Base-by-base conservation (phyloP, 2,888 invertebrate genomes). In the Temnothorax ravouxi region DNA sequence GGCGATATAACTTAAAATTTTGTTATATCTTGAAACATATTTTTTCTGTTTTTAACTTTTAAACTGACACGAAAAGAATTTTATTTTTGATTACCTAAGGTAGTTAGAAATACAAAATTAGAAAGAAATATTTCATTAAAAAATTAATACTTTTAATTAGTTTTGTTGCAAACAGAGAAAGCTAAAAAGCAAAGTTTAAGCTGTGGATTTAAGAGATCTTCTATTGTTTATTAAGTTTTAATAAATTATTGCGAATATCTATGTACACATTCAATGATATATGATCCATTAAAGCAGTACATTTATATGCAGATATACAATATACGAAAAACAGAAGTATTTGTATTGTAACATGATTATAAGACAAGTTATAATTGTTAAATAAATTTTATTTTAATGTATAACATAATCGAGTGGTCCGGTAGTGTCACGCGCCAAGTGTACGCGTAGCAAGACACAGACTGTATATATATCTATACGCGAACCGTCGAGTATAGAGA, bases 1-100 rank as follows among this genome's bases (percentile, higher is more conserved):
- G 34, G 5, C 11, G 9, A 44, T 72, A 59, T 50, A 62, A 52
- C 5, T 52, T 50, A 75, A 50, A 29, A 44, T 59, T 44, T 44
- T 74, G 25, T 44, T 56, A 72, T 59, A 59, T 74, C 41, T 59
- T 59, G 59, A 41, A 59, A 59, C n/a, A n/a, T 5, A 72, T 34
- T 41, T 41, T 21, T 29, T 29, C 6, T 74, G 0, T 25, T 29
- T 72, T 72, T 18, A 8, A 41, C 41, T 72, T 56, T 38, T 72
- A 25, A 50, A 38, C 1, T 72, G 11, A 25, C 18, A 41, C 21
- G 21, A 56, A 34, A 34, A 34, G 34, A 69, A n/a, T 50, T 52
- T n/a, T 69, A 38, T 9, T 38, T 38, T 54, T 21, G 13, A 71
- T 34, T 38, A 38, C 38, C 9, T 54, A 15, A 50, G 11, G 13